A percentile compares a stretch with the other conserved stretches of the same genome.
Evolutionary conservation across 2,888 invertebrate genomes (phyloP).

Genomic region (Drosophila acutilabella): DNA sequence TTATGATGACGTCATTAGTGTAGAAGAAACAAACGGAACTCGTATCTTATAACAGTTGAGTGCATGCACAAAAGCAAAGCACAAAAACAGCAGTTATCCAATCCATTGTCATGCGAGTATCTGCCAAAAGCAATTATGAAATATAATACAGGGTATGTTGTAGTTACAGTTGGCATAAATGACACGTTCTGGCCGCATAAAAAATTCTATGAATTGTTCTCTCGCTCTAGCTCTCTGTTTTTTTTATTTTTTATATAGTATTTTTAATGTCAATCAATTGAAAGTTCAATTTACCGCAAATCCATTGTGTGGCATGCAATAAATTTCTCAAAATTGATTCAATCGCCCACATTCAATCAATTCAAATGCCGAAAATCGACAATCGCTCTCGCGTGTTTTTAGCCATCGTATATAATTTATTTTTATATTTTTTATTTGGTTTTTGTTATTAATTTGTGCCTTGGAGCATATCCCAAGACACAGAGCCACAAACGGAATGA

Average conservation of each 20-base stretch:
- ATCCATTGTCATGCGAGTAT: not conserved
- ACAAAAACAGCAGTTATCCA: not conserved
- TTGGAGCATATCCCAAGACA: conserved; percentile 21
- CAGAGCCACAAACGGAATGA: conserved; percentile 15
- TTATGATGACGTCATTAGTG: conserved; percentile 67
- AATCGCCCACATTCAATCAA: conserved; percentile 70
- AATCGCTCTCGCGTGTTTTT: conserved; percentile 46
- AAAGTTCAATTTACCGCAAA: conserved; percentile 67
- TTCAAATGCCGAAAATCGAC: conserved; percentile 65
- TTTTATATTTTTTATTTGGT: conserved; percentile 1
- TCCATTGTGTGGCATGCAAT: conserved; percentile 52
- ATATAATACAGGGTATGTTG: conserved; percentile 2
- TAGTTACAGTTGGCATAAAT: not conserved
- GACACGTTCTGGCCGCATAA: no score
- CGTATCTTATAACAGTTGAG: conserved; percentile 53
- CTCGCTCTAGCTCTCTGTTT: not conserved
- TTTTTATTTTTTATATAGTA: conserved; percentile 8
- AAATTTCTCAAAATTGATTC: conserved; percentile 64
- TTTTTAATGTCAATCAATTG: conserved; percentile 43
- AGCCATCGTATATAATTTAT: not conserved
- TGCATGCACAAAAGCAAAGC: conserved; percentile 23
- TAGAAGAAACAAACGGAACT: conserved; percentile 55
- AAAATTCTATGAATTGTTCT: not conserved
- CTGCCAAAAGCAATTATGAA: not conserved
- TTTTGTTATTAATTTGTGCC: conserved; percentile 67